Base-by-base conservation (phyloP, 2,797 vertebrate genomes). In the Pseudomugil gertrudae region DNA sequence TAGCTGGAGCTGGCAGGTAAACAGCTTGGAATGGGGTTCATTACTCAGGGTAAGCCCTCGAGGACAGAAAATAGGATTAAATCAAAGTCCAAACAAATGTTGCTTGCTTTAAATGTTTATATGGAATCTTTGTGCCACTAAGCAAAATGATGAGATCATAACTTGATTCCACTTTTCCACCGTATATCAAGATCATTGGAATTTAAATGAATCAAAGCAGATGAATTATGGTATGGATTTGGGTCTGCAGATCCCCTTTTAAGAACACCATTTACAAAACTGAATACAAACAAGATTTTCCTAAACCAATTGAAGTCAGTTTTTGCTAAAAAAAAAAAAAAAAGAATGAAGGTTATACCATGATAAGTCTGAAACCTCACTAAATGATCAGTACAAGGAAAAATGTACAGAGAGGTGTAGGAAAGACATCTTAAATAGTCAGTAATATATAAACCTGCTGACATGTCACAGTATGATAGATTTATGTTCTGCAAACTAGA, bases 1-100 rank as follows among this genome's bases (percentile, higher is more conserved):
- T 75, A 79, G 76, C 76, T 51, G 23, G 13, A 26, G 13, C 5
- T 51, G 23, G 5, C 48, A 51, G 48, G 10, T 26, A 51, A 51
- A 26, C 50, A 52, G 50, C 24, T 52, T 52, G 26, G 11, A 27
- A 29, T 8, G 24, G 6, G 7, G 50, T 17, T 52, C 15, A 7
- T 15, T 27, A 15, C 26, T 52, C 5, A 52, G 29, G 50, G 6
- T 52, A 15, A 52, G 15, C 29, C 50, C 27, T 29, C 1, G 1
- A 52, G 26, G 14, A 52, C 24, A 52, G 24, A 27, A 52, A 27
- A 27, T 26, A 15, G 26, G 50, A 52, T 52, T 26, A 26, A 15
- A 27, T 29, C 26, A 26, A 15, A 26, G 26, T 29, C 50, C 50
- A 29, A 52, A 29, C 14, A 26, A 52, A 29, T 15, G 26, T 27